Evolutionary conservation across 1,140 invertebrate species (phyloP), one percentile per base, ranked within the genome.

Genomic region (Drosophila kohkoa): DNA sequence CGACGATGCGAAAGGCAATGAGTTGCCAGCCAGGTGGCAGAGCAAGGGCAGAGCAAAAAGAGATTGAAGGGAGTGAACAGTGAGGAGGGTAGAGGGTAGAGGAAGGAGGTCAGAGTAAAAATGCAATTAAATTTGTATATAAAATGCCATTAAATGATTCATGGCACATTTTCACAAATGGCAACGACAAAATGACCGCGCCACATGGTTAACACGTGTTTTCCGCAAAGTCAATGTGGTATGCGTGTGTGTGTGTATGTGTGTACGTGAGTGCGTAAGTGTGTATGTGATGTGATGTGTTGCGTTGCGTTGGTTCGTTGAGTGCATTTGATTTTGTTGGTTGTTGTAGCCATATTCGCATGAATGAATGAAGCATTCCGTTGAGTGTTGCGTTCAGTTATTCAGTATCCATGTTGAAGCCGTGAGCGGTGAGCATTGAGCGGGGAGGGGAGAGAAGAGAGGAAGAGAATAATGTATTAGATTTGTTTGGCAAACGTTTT

Each of bases 161-260:
- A 88, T 88, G 81, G 60, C 62, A 55, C 63, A 76, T 81, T 81
- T 89, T 83, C 77, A 76, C 62, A 72, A 76, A 71, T 66, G 69
- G 60, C 74, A 76, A 64, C 69, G 68, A 73, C 74, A 59, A 76
- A 72, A 73, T 73, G 68, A 72, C 69, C 72, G 67, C 77, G 79
- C 74, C 75, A 75, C 79, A 77, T 79, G 76, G 77, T 88, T 78
- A 89, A 88, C 83, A 89, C 74, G 80, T 89, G 82, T 87, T 87
- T 74, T 74, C 64, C 81, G 68, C 71, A 79, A 75, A 72, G 68
- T 68, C 71, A 74, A 68, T 41, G 38, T 41, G 71, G 30, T 35
- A 13, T 10, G n/a, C 13, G 20, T 41, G 66, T 43, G 51, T 54
- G 59, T 60, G 57, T 48, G 15, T 46, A 51, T 32, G 57, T 59